A percentile compares a stretch with the other conserved stretches of the same genome.
These are phyloP conservation scores for Luperina nickerlii DNA, from an alignment of 2,888 invertebrate genomes.

Conservation along the genomic window DNA sequence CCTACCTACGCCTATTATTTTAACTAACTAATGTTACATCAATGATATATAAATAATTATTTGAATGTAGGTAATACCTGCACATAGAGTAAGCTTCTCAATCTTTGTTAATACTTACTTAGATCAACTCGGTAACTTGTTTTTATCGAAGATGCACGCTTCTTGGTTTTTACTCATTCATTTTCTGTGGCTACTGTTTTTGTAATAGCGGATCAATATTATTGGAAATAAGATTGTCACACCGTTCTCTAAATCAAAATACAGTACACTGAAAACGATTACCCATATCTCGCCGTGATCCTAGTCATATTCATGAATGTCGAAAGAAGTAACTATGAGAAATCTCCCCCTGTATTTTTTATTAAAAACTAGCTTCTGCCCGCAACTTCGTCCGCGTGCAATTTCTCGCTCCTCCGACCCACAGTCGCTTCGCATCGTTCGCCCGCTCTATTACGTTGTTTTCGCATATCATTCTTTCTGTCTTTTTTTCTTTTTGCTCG, in stretches of 20 bases:
- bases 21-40: neutral
- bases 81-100: neutral
- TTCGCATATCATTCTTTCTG: neutral
- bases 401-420: neutral
- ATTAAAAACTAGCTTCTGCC: no score
- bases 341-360: neutral
- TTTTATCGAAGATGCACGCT: constrained; percentile 1
- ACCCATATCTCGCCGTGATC: neutral
- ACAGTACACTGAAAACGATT: neutral
- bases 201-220: neutral
- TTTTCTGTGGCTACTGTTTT: constrained; percentile 8
- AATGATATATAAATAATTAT: neutral
- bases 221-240: neutral
- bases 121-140: neutral
- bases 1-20: constrained; percentile 1
- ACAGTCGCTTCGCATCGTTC: neutral
- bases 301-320: neutral
- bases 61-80: neutral
- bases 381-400: neutral
- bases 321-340: neutral
- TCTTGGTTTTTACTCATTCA: constrained; percentile 6
- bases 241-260: neutral
- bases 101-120: neutral
- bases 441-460: neutral
- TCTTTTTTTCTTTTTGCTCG: neutral